Conservation (phyloP, 1,140 invertebrate species). For the Zeugodacus cucurbitae region DNA sequence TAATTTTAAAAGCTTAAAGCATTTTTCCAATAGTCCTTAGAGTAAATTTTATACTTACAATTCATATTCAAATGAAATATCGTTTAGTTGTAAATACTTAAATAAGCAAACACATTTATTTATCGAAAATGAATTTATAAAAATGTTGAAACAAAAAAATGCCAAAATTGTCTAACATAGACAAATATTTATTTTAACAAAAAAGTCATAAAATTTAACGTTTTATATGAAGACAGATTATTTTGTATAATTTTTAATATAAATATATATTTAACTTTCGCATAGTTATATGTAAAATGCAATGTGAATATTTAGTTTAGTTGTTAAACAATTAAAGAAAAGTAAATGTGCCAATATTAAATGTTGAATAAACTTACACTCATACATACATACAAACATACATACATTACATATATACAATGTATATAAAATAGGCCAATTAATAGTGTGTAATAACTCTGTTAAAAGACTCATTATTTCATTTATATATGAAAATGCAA, state of each 20-base stretch:
- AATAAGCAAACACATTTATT: neutral
- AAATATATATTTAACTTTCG: too few relatives aligned
- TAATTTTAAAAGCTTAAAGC: too few relatives aligned
- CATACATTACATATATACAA: neutral
- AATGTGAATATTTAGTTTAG: neutral
- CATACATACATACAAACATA: neutral
- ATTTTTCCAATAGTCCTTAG: too few relatives aligned
- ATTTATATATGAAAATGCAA: neutral
- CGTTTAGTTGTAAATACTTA: too few relatives aligned
- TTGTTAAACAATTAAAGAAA: neutral
- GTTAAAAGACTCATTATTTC: constrained; percentile 15
- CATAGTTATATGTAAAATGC: neutral
- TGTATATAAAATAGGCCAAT: constrained; percentile 18
- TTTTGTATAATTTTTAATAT: neutral
- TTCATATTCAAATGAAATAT: too few relatives aligned
- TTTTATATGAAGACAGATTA: neutral
- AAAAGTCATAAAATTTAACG: neutral
- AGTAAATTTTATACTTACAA: too few relatives aligned
- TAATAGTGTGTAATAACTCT: neutral
- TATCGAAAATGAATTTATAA: neutral
- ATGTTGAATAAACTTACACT: neutral
- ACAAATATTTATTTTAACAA: neutral
- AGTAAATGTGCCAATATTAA: neutral
- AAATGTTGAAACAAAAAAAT: neutral
- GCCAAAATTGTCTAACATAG: constrained; percentile 21